These are phyloP conservation scores for Caenorhabditis remanei DNA, from an alignment of 1,140 invertebrate genomes.

Conservation along the genomic window DNA sequence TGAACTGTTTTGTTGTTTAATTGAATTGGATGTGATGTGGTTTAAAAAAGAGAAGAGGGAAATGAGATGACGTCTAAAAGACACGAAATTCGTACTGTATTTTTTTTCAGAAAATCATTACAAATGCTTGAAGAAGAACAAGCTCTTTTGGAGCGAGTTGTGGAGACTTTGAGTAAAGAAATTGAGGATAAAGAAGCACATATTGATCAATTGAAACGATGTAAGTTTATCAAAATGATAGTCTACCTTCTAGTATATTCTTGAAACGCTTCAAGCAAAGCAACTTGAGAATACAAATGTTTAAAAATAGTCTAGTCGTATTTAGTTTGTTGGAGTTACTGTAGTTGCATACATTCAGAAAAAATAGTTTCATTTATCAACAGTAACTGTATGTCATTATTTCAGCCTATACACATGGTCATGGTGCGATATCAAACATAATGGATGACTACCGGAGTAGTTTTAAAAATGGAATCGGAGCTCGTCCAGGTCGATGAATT, in stretches of 20 bases:
- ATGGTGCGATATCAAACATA: constrained; percentile 5
- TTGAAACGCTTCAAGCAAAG: too few relatives aligned
- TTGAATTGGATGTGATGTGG: not conserved
- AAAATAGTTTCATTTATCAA: not conserved
- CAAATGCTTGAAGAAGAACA: constrained; percentile 47
- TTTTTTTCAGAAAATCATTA: constrained; percentile 28
- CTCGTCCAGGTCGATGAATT: constrained; percentile 38
- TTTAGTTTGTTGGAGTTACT: too few relatives aligned
- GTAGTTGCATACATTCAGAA: not conserved
- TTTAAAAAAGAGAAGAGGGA: too few relatives aligned
- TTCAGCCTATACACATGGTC: constrained; percentile 33
- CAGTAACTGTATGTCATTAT: not conserved
- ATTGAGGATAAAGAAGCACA: constrained; percentile 31
- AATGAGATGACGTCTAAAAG: constrained; percentile 24
- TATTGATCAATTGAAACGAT: constrained; percentile 22
- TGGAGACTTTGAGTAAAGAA: constrained; percentile 35
- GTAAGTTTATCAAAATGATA: not conserved
- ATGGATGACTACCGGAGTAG: constrained; percentile 2
- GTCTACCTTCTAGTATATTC: too few relatives aligned
- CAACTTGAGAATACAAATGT: too few relatives aligned
- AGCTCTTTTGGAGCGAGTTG: constrained; percentile 24
- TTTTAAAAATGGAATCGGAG: constrained; percentile 25
- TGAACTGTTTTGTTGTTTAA: constrained; percentile 26
- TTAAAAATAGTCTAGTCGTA: too few relatives aligned
- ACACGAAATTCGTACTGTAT: not conserved